A percentile compares a stretch with the other conserved stretches of the same genome.
phyloP scores from a whole-genome alignment of 2,113 vertebrate species.

The Bufo gargarizans region DNA sequence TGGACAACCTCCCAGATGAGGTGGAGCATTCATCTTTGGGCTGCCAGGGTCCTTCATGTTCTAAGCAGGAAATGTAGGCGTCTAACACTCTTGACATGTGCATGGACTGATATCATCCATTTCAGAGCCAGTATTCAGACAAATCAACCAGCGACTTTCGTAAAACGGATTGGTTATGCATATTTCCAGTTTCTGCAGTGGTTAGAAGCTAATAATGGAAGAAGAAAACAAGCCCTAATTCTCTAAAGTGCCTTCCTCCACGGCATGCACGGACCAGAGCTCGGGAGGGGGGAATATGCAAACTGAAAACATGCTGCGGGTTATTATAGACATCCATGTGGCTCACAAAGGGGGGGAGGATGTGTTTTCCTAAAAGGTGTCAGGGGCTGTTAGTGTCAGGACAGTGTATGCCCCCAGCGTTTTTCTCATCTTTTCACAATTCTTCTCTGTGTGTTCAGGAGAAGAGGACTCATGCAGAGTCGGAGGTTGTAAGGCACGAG shows the following conservation, averaged over 20 bases:
- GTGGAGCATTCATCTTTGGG: no score
- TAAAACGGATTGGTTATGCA: background rate
- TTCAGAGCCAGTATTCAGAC: background rate
- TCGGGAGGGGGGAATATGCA: background rate
- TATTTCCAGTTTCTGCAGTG: background rate
- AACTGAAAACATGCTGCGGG: background rate
- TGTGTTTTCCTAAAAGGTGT: constrained; percentile 30
- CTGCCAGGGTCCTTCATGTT: no score
- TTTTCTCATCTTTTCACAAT: constrained; percentile 21
- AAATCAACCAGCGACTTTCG: background rate
- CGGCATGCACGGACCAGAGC: no score
- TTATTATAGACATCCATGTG: constrained; percentile 16
- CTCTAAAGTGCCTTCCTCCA: background rate
- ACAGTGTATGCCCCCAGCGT: constrained; percentile 16
- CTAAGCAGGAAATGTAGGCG: no score
- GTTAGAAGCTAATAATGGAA: background rate
- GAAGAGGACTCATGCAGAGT: background rate
- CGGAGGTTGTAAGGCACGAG: background rate
- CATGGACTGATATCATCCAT: background rate
- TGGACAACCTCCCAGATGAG: no score
- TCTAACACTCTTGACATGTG: background rate
- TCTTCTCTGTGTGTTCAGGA: background rate
- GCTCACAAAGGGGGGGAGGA: background rate
- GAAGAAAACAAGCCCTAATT: background rate
- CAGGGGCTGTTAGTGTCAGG: constrained; percentile 43